Conservation (phyloP, 2,113 vertebrate species). For the Chrysochloris asiatica region DNA sequence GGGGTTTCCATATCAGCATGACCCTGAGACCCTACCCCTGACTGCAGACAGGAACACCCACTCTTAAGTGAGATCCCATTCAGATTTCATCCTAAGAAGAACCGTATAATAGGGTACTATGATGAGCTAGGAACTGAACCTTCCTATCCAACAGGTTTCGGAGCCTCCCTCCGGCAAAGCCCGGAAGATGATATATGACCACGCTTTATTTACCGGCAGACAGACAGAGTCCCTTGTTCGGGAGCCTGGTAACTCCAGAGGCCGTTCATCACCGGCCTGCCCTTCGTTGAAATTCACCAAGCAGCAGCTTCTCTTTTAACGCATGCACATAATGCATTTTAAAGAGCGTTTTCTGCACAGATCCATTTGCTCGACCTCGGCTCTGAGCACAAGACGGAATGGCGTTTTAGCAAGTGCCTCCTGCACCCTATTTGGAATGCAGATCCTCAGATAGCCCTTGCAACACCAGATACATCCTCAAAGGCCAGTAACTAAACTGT, state of each 20-base stretch:
- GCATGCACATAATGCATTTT: neutral
- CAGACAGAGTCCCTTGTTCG: neutral
- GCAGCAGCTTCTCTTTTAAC: neutral
- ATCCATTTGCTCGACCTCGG: neutral
- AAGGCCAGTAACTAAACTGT: neutral
- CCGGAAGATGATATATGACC: neutral
- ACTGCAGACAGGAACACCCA: rapidly evolving
- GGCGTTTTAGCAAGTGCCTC: neutral
- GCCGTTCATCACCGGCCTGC: neutral
- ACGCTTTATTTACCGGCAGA: neutral
- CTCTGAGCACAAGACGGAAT: neutral
- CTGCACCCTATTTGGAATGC: neutral
- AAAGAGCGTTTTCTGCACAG: neutral
- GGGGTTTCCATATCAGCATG: neutral
- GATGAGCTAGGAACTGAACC: neutral
- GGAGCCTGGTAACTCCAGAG: neutral
- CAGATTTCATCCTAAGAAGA: neutral
- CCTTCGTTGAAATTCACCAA: neutral
- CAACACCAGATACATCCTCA: neutral
- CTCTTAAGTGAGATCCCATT: neutral
- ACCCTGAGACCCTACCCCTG: neutral
- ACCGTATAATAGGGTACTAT: neutral
- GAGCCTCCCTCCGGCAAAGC: neutral
- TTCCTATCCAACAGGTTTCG: neutral
- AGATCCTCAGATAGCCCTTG: neutral